Evolutionary conservation across 2,113 vertebrate species (phyloP), one percentile per base, ranked within the genome.

Genomic region (Turdus rufiventris): DNA sequence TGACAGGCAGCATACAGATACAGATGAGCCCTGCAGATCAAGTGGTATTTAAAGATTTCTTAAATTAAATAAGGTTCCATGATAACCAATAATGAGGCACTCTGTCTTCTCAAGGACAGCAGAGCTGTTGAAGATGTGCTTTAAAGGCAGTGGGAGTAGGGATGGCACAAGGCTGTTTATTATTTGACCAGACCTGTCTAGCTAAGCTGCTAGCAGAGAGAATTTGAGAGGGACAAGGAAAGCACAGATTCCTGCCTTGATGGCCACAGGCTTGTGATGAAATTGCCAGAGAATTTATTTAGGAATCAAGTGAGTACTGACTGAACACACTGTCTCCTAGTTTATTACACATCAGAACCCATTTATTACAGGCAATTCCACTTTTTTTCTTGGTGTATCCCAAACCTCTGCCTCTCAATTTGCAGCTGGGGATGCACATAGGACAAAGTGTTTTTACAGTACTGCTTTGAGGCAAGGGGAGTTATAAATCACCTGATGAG

Each of bases 71-170:
- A 73, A 94, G 67, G 36, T 45, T 88, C 58, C 50, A 68, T 31
- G 33, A 95, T 81, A 60, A 63, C 48, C 62, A 80, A 50, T 91
- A 96, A 97, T 93, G 94, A 97, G 92, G 76, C 54, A 33, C 57
- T 85, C 75, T 87, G 79, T 88, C 93, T 94, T 88, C 65, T 83
- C 68, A 70, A 93, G 67, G 84, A 43, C 80, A 92, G 89, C 65
- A 72, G 62, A 67, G 66, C 85, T 6, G 6, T 33, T 48, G 78
- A 81, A 85, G 77, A 79, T 3, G 13, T 51, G 65, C 58, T 91
- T 38, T 66, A 92, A 94, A 73, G 26, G 56, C 40, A 36, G 3
- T 1, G 16, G 79, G 24, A 61, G 38, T 1, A 40, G 48, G 78
- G 75, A 36, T 0, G 9, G 89, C 50, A 36, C 3, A 9, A 50